phyloP scores from a whole-genome alignment of 2,113 vertebrate species.

The Podarcis raffonei region DNA sequence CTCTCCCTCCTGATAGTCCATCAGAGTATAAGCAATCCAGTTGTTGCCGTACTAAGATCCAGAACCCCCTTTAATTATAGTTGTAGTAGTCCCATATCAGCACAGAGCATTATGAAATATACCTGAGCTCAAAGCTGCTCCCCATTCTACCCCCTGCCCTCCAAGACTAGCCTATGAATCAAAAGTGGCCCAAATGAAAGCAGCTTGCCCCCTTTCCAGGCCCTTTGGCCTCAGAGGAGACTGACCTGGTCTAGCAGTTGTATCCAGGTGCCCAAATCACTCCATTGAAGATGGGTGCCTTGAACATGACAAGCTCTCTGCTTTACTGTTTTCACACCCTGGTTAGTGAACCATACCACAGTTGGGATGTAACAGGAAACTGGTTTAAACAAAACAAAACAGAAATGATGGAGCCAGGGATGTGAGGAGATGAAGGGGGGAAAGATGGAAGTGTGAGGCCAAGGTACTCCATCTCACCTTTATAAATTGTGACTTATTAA shows the following conservation, averaged over 20 bases:
- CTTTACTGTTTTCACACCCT: not conserved
- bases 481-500: not conserved
- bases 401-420: not conserved
- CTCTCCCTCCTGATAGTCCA: constrained; percentile 68
- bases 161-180: not conserved
- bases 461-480: not conserved
- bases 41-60: constrained; percentile 44
- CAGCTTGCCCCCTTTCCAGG: too few species aligned
- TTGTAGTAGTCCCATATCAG: constrained; percentile 28
- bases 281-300: not conserved
- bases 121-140: not conserved
- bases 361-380: not conserved
- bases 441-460: too few species aligned
- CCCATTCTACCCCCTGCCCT: not conserved
- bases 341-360: not conserved
- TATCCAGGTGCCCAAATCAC: not conserved
- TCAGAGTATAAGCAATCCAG: constrained; percentile 60
- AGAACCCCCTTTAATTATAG: constrained; percentile 61
- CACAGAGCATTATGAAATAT: constrained; percentile 37
- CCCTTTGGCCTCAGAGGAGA: not conserved
- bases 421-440: not conserved
- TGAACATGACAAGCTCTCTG: not conserved
- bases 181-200: not conserved
- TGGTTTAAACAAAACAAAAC: not conserved
- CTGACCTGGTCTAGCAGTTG: not conserved